These are phyloP conservation scores for Smithornis capensis DNA, from an alignment of 2,113 vertebrate genomes.

Conservation along the genomic window DNA sequence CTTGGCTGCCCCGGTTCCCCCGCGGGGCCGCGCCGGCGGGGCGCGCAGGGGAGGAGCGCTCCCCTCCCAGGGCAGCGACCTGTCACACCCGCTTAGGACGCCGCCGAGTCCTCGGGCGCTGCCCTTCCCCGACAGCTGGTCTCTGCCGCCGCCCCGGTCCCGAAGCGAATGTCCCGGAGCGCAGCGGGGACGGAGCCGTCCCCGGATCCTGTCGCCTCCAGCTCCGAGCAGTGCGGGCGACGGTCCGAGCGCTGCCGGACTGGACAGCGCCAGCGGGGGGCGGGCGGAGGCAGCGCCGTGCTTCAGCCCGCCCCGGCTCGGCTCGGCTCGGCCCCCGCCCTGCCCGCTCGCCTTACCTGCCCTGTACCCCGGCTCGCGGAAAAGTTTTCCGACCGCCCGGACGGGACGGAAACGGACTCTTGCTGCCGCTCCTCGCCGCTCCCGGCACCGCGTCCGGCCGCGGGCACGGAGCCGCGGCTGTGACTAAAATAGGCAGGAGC, in stretches of 20 bases:
- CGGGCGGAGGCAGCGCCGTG: neutral
- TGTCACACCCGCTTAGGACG: neutral
- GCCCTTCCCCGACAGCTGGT: neutral
- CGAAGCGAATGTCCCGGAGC: neutral
- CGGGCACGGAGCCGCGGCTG: neutral
- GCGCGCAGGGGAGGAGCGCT: neutral
- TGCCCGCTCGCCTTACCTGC: neutral
- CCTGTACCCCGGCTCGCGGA: neutral
- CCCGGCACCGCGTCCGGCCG: neutral
- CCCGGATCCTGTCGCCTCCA: neutral
- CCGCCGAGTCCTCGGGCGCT: neutral
- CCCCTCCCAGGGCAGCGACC: neutral
- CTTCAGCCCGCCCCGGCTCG: neutral
- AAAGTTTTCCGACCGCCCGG: neutral
- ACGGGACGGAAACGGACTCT: neutral
- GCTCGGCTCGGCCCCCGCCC: neutral
- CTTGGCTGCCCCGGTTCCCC: neutral
- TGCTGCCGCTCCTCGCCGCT: neutral
- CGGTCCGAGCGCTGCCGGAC: neutral
- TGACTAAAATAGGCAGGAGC: conserved; percentile 45
- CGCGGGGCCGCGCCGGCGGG: neutral
- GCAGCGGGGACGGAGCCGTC: neutral
- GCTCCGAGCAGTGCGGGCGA: neutral
- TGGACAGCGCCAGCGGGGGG: neutral
- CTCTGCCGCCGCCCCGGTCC: neutral